Conservation (phyloP, 2,888 invertebrate genomes). For the Limnephilus lunatus region DNA sequence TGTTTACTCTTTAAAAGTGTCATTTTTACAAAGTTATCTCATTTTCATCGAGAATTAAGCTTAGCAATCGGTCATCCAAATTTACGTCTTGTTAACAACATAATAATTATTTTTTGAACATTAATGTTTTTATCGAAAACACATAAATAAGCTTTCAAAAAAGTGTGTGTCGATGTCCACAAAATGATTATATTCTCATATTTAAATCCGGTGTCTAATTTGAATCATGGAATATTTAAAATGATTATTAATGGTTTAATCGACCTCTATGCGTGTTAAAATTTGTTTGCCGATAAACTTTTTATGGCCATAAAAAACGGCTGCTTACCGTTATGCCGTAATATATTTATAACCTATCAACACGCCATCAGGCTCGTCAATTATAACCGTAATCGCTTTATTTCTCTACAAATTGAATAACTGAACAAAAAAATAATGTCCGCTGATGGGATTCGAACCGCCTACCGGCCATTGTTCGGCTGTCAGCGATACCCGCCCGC, state of each 20-base stretch:
- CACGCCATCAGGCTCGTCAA: conserved; percentile 11
- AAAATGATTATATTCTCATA: not conserved
- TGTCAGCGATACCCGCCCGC: conserved; percentile 60
- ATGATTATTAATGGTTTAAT: not conserved
- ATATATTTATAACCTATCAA: conserved; percentile 28
- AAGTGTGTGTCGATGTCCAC: not conserved
- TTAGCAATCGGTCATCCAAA: not conserved
- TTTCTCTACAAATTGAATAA: conserved; percentile 30
- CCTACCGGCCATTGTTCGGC: conserved; percentile 60
- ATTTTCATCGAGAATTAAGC: not conserved
- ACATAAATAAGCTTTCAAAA: not conserved
- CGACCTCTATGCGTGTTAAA: not conserved
- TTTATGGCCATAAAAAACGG: not conserved
- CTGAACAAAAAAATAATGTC: conserved; percentile 34
- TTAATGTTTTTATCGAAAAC: not conserved
- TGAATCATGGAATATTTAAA: not conserved
- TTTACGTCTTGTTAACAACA: not conserved
- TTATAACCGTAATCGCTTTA: conserved; percentile 31
- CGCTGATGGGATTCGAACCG: conserved; percentile 51
- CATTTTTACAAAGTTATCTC: not conserved
- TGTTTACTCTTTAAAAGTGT: not conserved
- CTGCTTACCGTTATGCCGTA: not conserved
- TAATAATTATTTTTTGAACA: not conserved
- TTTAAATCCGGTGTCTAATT: not conserved
- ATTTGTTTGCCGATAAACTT: not conserved